These are phyloP conservation scores for Leucozona laternaria DNA, from an alignment of 2,888 invertebrate species.

Conservation along the genomic window DNA sequence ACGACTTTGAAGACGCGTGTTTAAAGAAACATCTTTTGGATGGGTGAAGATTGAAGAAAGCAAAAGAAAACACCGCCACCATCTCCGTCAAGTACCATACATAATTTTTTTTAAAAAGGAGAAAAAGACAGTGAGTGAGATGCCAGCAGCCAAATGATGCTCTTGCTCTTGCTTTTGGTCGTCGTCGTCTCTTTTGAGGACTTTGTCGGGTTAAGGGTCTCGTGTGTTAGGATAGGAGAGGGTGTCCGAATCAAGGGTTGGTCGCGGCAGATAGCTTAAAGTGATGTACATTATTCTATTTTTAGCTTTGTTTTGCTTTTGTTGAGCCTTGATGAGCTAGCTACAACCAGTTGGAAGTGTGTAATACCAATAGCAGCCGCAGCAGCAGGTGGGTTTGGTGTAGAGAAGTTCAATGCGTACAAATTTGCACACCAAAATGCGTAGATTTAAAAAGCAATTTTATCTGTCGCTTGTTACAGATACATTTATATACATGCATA, in stretches of 20 bases:
- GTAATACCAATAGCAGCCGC: neutral
- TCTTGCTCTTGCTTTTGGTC: conserved; percentile 26
- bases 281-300: conserved; percentile 63
- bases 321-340: conserved; percentile 43
- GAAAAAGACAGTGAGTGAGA: neutral
- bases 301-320: conserved; percentile 64
- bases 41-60: conserved; percentile 28
- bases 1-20: conserved; percentile 35
- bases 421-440: conserved; percentile 33
- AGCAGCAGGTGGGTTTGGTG: conserved; percentile 39
- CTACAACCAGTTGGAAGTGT: conserved; percentile 12
- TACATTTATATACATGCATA: no score
- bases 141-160: neutral
- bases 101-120: neutral
- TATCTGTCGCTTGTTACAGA: no score
- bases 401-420: conserved; percentile 30
- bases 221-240: conserved; percentile 9
- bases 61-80: conserved; percentile 50
- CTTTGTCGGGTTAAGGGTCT: conserved; percentile 16
- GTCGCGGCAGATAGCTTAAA: conserved; percentile 47
- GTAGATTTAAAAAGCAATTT: neutral
- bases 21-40: conserved; percentile 9
- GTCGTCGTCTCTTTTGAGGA: conserved; percentile 30
- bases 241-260: conserved; percentile 12
- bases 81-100: conserved; percentile 9